These are phyloP conservation scores for Julus scanicus DNA, from an alignment of 2,888 invertebrate genomes.

Conservation along the genomic window DNA sequence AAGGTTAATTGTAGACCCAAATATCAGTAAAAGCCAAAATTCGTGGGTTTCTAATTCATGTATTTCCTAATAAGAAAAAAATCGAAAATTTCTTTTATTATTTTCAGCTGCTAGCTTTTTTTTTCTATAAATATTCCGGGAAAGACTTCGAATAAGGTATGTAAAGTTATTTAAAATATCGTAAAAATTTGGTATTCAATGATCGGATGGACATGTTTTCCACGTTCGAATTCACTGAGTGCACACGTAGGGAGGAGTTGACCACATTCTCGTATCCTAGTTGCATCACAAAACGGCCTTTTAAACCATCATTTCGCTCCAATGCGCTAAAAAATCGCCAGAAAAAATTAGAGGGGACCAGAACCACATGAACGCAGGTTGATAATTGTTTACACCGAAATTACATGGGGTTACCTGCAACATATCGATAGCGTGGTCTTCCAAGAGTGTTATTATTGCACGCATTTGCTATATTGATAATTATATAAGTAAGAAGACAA, in stretches of 20 bases:
- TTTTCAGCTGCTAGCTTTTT: neutral
- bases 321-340: neutral
- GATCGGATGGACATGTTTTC: neutral
- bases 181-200: neutral
- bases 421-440: neutral
- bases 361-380: neutral
- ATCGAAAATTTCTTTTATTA: neutral
- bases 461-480: neutral
- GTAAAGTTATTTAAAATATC: neutral
- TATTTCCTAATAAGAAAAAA: neutral
- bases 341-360: slow-evolving; percentile 20
- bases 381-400: neutral
- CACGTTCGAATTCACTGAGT: neutral
- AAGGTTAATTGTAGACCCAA: neutral
- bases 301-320: neutral
- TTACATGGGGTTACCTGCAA: neutral
- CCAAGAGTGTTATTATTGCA: neutral
- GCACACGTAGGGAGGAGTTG: neutral
- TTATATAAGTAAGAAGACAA: slow-evolving; percentile 3
- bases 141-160: neutral
- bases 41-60: neutral
- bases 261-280: neutral
- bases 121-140: neutral
- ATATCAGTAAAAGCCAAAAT: neutral
- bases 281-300: slow-evolving; percentile 8